These are phyloP conservation scores for Drosophila asahinai DNA, from an alignment of 1,140 invertebrate genomes.

Conservation along the genomic window DNA sequence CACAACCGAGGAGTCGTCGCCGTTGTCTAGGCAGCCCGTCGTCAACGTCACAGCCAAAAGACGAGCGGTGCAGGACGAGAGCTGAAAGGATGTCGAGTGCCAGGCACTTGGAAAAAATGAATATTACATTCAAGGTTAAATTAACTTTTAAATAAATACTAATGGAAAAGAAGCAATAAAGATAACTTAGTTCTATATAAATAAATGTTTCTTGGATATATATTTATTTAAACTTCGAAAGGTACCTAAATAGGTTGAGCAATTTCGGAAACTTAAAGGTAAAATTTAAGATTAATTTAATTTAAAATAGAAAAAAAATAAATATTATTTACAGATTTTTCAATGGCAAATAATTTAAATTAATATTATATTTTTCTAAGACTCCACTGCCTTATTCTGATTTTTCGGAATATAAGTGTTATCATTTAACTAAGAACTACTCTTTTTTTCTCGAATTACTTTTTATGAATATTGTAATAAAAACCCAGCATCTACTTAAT, in stretches of 20 bases:
- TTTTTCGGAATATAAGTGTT: neutral
- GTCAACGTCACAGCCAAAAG: slow-evolving; percentile 63
- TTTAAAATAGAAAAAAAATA: neutral
- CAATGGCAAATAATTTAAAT: neutral
- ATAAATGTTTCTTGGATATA: too few species aligned
- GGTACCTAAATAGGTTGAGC: too few species aligned
- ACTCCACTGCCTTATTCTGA: too few species aligned
- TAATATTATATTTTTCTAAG: neutral
- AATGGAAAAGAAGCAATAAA: neutral
- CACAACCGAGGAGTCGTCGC: slow-evolving; percentile 57
- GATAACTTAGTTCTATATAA: neutral
- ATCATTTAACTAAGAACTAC: too few species aligned
- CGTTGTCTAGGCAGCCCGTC: slow-evolving; percentile 52
- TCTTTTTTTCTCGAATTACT: neutral
- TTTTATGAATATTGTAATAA: slow-evolving; percentile 16
- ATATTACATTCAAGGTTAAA: neutral
- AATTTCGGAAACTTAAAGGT: too few species aligned
- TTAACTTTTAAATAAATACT: neutral
- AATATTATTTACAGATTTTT: neutral
- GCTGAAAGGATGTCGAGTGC: slow-evolving; percentile 50
- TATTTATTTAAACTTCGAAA: too few species aligned
- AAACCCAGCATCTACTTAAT: slow-evolving; percentile 12
- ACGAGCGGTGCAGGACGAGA: slow-evolving; percentile 34
- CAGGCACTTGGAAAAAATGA: slow-evolving; percentile 40
- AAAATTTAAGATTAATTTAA: too few species aligned